Conservation (phyloP, 1,140 invertebrate genomes). For the Babylonia areolata region DNA sequence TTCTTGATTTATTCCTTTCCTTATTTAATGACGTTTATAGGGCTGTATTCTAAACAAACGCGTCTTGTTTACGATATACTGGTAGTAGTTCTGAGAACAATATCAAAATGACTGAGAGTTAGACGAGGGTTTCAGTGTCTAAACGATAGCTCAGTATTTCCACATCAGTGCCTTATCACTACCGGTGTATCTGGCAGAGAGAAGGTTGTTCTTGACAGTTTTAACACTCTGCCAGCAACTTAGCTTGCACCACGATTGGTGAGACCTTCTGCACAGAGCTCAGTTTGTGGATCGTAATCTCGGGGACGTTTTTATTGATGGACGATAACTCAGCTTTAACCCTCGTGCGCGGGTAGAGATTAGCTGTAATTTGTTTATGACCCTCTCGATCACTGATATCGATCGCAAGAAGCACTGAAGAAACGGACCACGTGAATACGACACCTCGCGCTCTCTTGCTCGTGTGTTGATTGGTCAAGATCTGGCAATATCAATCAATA, state of each 20-base stretch:
- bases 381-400: conserved; percentile 3
- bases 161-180: no score
- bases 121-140: no score
- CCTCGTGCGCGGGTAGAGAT: neutral
- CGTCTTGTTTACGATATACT: no score
- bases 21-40: no score
- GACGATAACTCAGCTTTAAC: neutral
- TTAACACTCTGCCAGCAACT: neutral
- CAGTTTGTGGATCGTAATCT: neutral
- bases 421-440: conserved; percentile 23
- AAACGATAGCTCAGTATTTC: no score
- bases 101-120: no score
- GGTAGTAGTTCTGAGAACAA: no score
- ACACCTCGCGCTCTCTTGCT: conserved; percentile 29
- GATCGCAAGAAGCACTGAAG: neutral
- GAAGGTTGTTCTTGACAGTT: no score
- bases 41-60: no score
- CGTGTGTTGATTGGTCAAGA: conserved; percentile 33
- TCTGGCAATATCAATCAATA: conserved; percentile 36
- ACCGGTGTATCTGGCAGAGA: no score
- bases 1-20: no score
- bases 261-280: neutral
- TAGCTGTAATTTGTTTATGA: conserved; percentile 11
- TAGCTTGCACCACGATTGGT: neutral
- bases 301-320: neutral